A percentile compares a stretch with the other conserved stretches of the same genome.
Conservation (phyloP, 2,113 vertebrate species). For the Solenodon paradoxus region DNA sequence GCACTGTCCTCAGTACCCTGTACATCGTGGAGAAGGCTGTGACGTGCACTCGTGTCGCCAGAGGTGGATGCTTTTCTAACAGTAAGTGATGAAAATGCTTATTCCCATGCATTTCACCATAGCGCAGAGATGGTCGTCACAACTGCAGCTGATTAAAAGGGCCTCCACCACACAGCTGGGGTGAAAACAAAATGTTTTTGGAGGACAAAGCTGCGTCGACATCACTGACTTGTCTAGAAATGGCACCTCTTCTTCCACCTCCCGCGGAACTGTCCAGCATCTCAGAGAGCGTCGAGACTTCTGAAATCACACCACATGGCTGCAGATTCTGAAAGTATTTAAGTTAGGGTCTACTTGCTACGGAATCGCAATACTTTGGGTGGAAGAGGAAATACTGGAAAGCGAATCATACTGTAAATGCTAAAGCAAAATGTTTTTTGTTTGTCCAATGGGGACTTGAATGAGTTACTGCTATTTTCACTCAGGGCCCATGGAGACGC, state of each 20-base stretch:
- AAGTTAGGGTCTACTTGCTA: background rate
- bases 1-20: no score
- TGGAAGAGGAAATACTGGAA: background rate
- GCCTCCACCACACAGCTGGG: background rate
- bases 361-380: background rate
- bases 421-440: background rate
- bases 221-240: background rate
- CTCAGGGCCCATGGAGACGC: background rate
- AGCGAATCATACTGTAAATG: background rate
- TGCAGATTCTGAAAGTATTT: background rate
- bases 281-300: background rate
- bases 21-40: no score
- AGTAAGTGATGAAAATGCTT: background rate
- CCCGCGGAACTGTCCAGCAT: no score
- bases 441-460: background rate
- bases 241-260: background rate
- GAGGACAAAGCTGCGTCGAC: background rate
- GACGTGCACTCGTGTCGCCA: no score
- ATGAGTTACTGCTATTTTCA: conserved; percentile 23
- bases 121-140: background rate
- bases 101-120: background rate
- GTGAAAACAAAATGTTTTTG: conserved; percentile 22
- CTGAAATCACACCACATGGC: background rate
- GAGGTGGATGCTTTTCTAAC: no score
- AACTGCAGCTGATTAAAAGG: background rate